phyloP scores from a whole-genome alignment of 92 coral and sea anemone genomes.

The Heliopora coerulea region DNA sequence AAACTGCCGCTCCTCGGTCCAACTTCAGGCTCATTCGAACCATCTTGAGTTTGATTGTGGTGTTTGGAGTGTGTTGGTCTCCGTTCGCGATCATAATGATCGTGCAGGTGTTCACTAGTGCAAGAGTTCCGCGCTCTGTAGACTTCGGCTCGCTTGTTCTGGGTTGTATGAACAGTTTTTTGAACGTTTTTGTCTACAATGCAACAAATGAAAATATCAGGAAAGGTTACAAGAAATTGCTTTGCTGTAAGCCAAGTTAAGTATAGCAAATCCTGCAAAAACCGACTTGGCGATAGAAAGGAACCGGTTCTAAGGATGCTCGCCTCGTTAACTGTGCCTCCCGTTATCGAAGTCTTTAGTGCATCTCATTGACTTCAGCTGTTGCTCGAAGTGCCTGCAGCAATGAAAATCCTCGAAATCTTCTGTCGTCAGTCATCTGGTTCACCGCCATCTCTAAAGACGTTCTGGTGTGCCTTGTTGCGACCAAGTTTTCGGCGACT shows the following conservation, averaged over 20 bases:
- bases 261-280: no score
- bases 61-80: constrained; percentile 79
- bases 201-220: constrained; percentile 21
- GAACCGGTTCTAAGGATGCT: no score
- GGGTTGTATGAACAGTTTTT: constrained; percentile 86
- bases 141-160: constrained; percentile 66
- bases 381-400: no score
- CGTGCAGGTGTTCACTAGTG: constrained; percentile 57
- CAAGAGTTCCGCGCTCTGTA: constrained; percentile 55
- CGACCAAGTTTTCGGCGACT: no score
- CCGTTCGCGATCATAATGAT: constrained; percentile 88
- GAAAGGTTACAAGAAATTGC: constrained; percentile 17
- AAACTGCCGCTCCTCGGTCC: neutral
- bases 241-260: constrained; percentile 18
- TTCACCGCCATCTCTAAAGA: no score
- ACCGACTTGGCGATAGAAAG: no score
- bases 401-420: no score
- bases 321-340: no score
- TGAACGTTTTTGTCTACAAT: constrained; percentile 49
- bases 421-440: no score
- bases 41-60: constrained; percentile 63
- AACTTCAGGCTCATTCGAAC: constrained; percentile 55
- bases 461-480: no score
- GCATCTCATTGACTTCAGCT: no score
- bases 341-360: no score